phyloP scores from a whole-genome alignment of 2,888 invertebrate species.

The Eupelmus urozonus region DNA sequence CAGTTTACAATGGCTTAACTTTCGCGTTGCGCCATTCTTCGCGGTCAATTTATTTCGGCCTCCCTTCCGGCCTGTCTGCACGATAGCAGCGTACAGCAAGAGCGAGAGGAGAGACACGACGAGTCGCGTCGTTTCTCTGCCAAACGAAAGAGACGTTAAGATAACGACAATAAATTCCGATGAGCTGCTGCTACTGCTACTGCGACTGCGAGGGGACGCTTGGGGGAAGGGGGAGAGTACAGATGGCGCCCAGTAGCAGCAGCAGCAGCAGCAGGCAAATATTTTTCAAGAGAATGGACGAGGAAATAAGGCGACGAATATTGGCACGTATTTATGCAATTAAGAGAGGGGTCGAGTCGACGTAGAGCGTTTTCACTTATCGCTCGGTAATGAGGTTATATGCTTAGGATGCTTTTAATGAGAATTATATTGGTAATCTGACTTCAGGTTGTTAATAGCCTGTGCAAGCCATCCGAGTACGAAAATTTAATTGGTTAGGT shows the following conservation, averaged over 20 bases:
- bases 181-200: too few relatives aligned
- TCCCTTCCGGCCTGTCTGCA: background rate
- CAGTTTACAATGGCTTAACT: constrained; percentile 43
- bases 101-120: constrained; percentile 3
- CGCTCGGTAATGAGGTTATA: too few relatives aligned
- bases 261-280: too few relatives aligned
- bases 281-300: constrained; percentile 17
- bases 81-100: too few relatives aligned
- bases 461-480: too few relatives aligned
- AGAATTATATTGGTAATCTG: too few relatives aligned
- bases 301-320: constrained; percentile 6
- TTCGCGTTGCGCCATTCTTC: constrained; percentile 38
- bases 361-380: background rate
- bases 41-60: constrained; percentile 47
- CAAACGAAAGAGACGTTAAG: constrained; percentile 33
- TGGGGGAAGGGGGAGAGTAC: constrained; percentile 7
- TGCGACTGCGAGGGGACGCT: constrained; percentile 6
- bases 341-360: constrained; percentile 12
- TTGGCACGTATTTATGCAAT: background rate
- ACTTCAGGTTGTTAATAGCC: too few relatives aligned
- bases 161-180: constrained; percentile 40
- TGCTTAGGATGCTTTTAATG: too few relatives aligned
- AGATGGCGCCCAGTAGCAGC: too few relatives aligned
- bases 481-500: too few relatives aligned
- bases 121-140: constrained; percentile 31